Evolutionary conservation across 2,797 vertebrate species (phyloP).

Genomic region (Poeciliopsis gracilis): DNA sequence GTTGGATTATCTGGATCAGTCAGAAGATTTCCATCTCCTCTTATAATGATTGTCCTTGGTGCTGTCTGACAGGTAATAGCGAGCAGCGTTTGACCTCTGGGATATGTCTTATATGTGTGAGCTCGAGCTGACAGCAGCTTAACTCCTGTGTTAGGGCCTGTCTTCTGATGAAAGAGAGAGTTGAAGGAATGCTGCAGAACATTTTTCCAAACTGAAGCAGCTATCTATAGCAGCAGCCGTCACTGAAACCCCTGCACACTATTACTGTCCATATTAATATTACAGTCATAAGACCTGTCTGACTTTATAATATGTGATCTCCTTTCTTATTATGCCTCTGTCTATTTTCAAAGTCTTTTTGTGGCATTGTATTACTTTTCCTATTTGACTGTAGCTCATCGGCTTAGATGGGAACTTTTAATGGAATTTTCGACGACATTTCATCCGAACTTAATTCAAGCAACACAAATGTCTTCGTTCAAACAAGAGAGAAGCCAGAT

Average conservation of each 20-base stretch:
- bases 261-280: conserved; percentile 50
- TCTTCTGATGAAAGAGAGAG: conserved; percentile 27
- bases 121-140: conserved; percentile 65
- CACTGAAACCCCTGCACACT: conserved; percentile 27
- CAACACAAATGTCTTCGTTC: conserved; percentile 21
- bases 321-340: conserved; percentile 23
- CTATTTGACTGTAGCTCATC: conserved; percentile 22
- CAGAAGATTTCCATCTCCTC: conserved; percentile 40
- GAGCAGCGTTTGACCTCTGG: conserved; percentile 64
- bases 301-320: conserved; percentile 25
- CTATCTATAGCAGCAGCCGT: conserved; percentile 55
- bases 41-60: conserved; percentile 36
- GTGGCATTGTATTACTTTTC: conserved; percentile 27
- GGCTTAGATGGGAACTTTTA: conserved; percentile 16
- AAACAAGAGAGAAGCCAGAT: conserved; percentile 27
- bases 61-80: conserved; percentile 54
- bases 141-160: conserved; percentile 48
- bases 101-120: conserved; percentile 49
- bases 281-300: conserved; percentile 45
- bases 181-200: conserved; percentile 23
- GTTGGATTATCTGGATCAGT: conserved; percentile 27
- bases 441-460: conserved; percentile 2
- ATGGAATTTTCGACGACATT: conserved; percentile 9
- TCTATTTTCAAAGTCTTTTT: conserved; percentile 19
- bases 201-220: conserved; percentile 20